phyloP scores from a whole-genome alignment of 2,113 vertebrate species.

The Narcine bancroftii region DNA sequence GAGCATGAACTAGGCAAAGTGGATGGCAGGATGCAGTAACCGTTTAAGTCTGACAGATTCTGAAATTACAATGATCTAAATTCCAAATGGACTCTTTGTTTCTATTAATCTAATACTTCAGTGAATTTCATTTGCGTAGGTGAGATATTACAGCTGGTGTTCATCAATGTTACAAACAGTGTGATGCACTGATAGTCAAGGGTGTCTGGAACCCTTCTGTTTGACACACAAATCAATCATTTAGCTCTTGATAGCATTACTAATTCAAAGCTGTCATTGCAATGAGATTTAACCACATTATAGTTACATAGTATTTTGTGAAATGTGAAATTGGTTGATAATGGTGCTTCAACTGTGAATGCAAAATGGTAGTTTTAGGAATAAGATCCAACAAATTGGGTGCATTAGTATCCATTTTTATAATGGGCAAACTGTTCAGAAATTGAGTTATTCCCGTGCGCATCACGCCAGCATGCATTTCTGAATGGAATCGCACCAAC shows the following conservation, averaged over 20 bases:
- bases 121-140: conserved; percentile 14
- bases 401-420: too few relatives aligned
- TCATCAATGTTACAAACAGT: not conserved
- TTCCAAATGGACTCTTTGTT: conserved; percentile 18
- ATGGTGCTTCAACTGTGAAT: not conserved
- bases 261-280: not conserved
- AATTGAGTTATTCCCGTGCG: too few relatives aligned
- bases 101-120: conserved; percentile 24
- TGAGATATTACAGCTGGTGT: conserved; percentile 26
- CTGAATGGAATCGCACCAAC: too few relatives aligned
- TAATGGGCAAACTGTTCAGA: too few relatives aligned
- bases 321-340: not conserved
- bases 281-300: not conserved
- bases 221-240: conserved; percentile 1
- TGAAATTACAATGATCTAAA: conserved; percentile 20
- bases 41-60: not conserved
- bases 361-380: not conserved
- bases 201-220: not conserved
- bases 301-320: not conserved
- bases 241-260: not conserved
- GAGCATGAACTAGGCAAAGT: not conserved
- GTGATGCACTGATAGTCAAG: conserved; percentile 1
- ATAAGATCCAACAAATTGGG: too few relatives aligned
- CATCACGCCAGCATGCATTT: too few relatives aligned
- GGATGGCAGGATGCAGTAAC: not conserved